Percentiles rank a stretch among this genome's conserved stretches.
Conservation (phyloP, 1,140 invertebrate genomes). For the Phthorimaea operculella region DNA sequence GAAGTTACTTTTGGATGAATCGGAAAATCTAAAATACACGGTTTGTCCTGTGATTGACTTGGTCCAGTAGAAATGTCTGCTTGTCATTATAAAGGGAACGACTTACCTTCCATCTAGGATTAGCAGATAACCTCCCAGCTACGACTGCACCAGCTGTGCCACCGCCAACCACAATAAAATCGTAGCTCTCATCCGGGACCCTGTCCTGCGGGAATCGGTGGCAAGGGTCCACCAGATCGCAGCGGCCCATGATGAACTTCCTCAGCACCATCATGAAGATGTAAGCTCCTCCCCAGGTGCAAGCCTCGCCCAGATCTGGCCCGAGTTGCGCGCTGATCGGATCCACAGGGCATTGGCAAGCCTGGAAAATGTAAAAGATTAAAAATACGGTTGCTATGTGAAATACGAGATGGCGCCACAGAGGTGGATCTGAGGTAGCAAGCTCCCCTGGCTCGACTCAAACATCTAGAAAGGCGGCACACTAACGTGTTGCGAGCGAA, state of each 20-base stretch:
- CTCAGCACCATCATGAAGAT: slow-evolving; percentile 84
- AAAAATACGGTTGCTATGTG: no score
- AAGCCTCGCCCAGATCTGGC: slow-evolving; percentile 1
- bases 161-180: slow-evolving; percentile 82
- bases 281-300: neutral
- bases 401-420: no score
- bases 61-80: no score
- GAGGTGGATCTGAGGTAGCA: no score
- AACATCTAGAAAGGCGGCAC: no score
- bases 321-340: neutral
- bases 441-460: no score
- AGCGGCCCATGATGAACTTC: slow-evolving; percentile 82
- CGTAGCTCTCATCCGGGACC: slow-evolving; percentile 70
- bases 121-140: slow-evolving; percentile 74
- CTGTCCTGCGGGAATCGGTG: slow-evolving; percentile 29
- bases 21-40: no score
- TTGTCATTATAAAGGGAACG: no score
- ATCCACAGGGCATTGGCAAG: slow-evolving; percentile 6
- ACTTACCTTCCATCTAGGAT: slow-evolving; percentile 70
- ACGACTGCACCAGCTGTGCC: slow-evolving; percentile 90
- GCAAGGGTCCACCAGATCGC: slow-evolving; percentile 72
- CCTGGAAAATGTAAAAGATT: neutral
- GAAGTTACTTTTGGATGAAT: no score
- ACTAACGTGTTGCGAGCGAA: no score
- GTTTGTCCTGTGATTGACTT: no score